Evolutionary conservation across 2,888 invertebrate species (phyloP).

Genomic region (Drosophila prolongata): DNA sequence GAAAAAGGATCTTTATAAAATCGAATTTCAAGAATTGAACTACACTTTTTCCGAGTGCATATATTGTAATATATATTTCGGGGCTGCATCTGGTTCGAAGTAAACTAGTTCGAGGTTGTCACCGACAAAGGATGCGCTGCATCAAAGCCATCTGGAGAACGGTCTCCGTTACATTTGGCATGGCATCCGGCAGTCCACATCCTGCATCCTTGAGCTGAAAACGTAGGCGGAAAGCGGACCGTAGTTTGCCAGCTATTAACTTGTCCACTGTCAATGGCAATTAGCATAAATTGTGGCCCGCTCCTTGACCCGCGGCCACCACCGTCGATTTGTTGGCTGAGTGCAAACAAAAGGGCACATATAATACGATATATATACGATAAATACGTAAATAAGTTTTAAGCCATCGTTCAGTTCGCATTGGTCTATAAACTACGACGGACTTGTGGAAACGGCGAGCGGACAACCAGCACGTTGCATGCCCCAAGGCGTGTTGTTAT

Average conservation of each 20-base stretch:
- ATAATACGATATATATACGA: too few species aligned
- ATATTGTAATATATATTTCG: constrained; percentile 26
- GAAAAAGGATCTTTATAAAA: too few species aligned
- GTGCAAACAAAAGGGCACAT: constrained; percentile 20
- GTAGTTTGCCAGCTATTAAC: constrained; percentile 61
- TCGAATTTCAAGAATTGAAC: background rate
- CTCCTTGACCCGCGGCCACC: background rate
- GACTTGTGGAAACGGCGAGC: constrained; percentile 38
- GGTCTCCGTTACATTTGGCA: constrained; percentile 29
- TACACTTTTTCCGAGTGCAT: constrained; percentile 2
- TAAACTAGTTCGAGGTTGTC: constrained; percentile 56
- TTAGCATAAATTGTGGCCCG: constrained; percentile 44
- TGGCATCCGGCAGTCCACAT: constrained; percentile 59
- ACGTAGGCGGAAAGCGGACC: constrained; percentile 48
- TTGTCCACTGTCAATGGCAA: constrained; percentile 73
- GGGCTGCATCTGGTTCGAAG: constrained; percentile 30
- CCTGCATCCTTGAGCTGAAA: constrained; percentile 76
- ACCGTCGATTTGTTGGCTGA: constrained; percentile 17
- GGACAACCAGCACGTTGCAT: constrained; percentile 33
- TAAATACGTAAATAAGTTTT: constrained; percentile 67
- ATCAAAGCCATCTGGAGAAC: constrained; percentile 30
- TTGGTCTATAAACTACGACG: constrained; percentile 58
- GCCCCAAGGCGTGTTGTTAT: constrained; percentile 36
- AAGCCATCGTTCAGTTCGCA: constrained; percentile 55
- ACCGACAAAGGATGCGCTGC: constrained; percentile 25